Evolutionary conservation across 2,113 vertebrate species (phyloP), one percentile per base, ranked within the genome.

Genomic region (Cromileptes altivelis): DNA sequence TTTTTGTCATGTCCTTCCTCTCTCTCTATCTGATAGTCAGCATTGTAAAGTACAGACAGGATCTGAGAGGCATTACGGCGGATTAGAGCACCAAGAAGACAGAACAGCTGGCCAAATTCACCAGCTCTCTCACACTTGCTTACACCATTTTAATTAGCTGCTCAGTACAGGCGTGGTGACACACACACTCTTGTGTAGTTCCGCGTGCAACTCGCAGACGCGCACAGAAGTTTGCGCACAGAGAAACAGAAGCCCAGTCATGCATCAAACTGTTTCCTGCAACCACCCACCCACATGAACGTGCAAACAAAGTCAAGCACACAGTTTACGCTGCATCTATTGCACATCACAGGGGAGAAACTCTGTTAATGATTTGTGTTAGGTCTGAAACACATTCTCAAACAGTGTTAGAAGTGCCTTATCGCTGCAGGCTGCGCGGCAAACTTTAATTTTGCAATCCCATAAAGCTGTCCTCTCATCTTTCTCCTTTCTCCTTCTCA

Each of bases 71-170:
- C 76, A 78, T 83, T 81, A 81, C 13, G 6, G 40, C n/a, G 25
- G 85, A 89, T 88, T 85, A 88, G 69, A 82, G 78, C 58, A 2
- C 40, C n/a, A 40, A 86, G 56, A 87, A 88, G 79, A 80, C 75
- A 69, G 78, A 93, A 89, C 92, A 94, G 85, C 91, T 93, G 91
- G 88, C 65, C 71, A 75, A 75, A 86, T 87, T 85, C 78, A 81
- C 82, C 78, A 82, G 65, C 78, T 85, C 81, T 55, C 82, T 73
- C 79, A 69, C 87, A 84, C 78, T 85, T 79, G 81, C 81, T 88
- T 78, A 50, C 68, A 80, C 82, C 78, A 55, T 84, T 92, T 92
- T 90, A 92, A 92, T 91, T 88, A 85, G 89, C 57, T 76, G 62
- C 75, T 77, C 52, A 14, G 70, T 21, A 72, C n/a, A 57, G 84